phyloP scores from a whole-genome alignment of 2,113 vertebrate genomes.

The Antennarius striatus region DNA sequence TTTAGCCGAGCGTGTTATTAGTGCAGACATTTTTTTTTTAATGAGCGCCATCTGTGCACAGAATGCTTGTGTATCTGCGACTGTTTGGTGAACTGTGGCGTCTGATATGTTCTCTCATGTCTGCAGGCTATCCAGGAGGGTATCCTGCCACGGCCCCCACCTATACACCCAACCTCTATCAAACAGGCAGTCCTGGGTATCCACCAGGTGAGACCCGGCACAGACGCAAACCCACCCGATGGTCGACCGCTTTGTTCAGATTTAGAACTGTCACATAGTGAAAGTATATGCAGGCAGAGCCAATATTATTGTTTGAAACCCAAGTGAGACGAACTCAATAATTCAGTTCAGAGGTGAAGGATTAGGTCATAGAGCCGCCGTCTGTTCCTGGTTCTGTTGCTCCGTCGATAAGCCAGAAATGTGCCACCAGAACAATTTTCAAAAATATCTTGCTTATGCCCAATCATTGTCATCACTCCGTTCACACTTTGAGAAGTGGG shows the following conservation, averaged over 20 bases:
- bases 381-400: too few relatives aligned
- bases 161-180: constrained; percentile 96
- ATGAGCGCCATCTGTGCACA: constrained; percentile 75
- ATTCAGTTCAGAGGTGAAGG: too few relatives aligned
- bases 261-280: too few relatives aligned
- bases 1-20: constrained; percentile 63
- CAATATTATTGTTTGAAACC: too few relatives aligned
- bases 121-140: constrained; percentile 92
- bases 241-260: background rate
- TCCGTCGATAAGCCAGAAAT: background rate
- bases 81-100: constrained; percentile 22
- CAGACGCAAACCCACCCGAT: background rate
- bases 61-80: constrained; percentile 40
- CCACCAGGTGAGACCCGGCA: constrained; percentile 81
- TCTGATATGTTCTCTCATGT: constrained; percentile 27
- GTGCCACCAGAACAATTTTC: background rate
- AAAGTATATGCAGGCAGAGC: too few relatives aligned
- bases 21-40: constrained; percentile 66
- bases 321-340: too few relatives aligned
- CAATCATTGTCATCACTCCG: background rate
- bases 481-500: background rate
- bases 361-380: too few relatives aligned
- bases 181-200: constrained; percentile 94
- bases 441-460: constrained; percentile 3
- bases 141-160: constrained; percentile 93